Percentiles rank a stretch among this genome's conserved stretches.
Evolutionary conservation across 2,888 invertebrate genomes (phyloP).

Genomic region (Candidula unifasciata): DNA sequence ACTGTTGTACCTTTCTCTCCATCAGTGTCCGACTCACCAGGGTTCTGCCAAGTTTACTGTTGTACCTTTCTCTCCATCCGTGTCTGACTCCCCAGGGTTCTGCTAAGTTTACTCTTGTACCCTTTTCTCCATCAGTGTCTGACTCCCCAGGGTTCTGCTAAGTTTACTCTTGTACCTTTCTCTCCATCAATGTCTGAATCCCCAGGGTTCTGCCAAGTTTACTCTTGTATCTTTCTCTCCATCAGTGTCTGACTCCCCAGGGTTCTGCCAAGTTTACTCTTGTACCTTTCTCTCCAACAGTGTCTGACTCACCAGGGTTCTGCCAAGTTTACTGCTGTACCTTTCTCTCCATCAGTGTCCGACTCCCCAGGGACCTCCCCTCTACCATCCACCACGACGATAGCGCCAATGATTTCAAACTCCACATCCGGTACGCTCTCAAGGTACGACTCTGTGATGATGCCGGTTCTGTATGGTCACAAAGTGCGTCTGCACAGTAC

Average conservation of each 20-base stretch:
- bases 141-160: slow-evolving; percentile 67
- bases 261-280: neutral
- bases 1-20: too few relatives aligned
- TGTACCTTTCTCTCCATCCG: too few relatives aligned
- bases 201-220: too few relatives aligned
- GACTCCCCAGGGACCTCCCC: slow-evolving; percentile 68
- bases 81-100: too few relatives aligned
- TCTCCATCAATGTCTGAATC: too few relatives aligned
- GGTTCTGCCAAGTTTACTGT: too few relatives aligned
- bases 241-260: too few relatives aligned
- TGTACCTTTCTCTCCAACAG: slow-evolving; percentile 24
- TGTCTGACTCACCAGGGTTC: slow-evolving; percentile 68
- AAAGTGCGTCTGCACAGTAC: slow-evolving; percentile 57
- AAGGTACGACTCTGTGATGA: slow-evolving; percentile 71
- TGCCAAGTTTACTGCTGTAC: neutral
- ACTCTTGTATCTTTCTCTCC: too few relatives aligned
- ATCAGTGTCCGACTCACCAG: too few relatives aligned
- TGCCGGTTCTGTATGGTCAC: slow-evolving; percentile 55
- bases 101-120: too few relatives aligned
- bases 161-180: too few relatives aligned
- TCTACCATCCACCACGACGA: slow-evolving; percentile 65
- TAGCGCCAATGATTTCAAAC: slow-evolving; percentile 61
- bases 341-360: slow-evolving; percentile 54
- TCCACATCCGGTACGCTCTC: slow-evolving; percentile 64
- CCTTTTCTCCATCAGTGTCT: too few relatives aligned